Evolutionary conservation across 2,113 vertebrate genomes (phyloP).

Genomic region (Corythoichthys intestinalis): DNA sequence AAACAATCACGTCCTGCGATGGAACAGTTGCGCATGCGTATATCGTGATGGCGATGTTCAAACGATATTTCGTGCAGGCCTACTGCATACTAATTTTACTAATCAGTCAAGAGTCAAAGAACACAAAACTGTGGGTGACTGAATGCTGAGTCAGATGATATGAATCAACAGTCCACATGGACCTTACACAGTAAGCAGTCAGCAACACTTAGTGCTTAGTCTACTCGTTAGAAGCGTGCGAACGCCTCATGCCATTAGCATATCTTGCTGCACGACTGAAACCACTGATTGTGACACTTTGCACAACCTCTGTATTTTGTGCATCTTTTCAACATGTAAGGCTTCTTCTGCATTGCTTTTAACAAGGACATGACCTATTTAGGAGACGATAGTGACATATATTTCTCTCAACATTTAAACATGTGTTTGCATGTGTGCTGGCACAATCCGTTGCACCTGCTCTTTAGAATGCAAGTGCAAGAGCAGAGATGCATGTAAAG

Average conservation of each 20-base stretch:
- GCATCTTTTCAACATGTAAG: neutral
- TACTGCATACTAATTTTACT: neutral
- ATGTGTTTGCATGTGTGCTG: constrained; percentile 8
- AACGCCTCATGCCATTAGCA: neutral
- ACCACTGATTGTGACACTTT: neutral
- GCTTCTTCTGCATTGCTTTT: neutral
- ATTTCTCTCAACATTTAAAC: neutral
- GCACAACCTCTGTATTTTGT: neutral
- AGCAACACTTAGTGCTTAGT: constrained; percentile 16
- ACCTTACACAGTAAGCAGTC: constrained; percentile 4
- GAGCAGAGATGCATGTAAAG: constrained; percentile 39
- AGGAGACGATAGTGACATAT: neutral
- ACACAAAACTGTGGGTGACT: constrained; percentile 3
- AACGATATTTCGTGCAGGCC: too few relatives aligned
- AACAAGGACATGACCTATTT: neutral
- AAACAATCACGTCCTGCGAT: too few relatives aligned
- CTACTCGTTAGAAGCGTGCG: neutral
- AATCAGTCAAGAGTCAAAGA: constrained; percentile 7
- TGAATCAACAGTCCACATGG: constrained; percentile 3
- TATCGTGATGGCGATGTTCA: too few relatives aligned
- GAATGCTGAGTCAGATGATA: constrained; percentile 1
- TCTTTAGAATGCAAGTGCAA: constrained; percentile 44
- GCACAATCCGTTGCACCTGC: constrained; percentile 54
- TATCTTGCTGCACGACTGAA: constrained; percentile 3
- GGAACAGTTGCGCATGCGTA: too few relatives aligned